Base-by-base conservation (phyloP, 2,888 invertebrate genomes). In the Archips xylosteana region DNA sequence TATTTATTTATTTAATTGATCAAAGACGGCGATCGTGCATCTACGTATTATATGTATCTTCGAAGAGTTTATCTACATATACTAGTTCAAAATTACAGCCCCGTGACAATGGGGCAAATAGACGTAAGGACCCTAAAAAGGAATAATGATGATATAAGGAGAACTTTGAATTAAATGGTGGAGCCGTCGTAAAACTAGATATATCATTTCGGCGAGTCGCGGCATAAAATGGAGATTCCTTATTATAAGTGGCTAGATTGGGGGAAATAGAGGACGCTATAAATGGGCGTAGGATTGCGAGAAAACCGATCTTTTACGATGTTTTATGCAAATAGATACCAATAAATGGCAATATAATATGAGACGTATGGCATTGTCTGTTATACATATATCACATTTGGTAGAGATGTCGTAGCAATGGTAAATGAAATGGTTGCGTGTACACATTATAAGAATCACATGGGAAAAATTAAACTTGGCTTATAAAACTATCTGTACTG, bases 151-250 rank as follows among this genome's bases (percentile, higher is more conserved):
- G 5, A 15, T 8, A 15, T 8, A 8, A 51, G 51, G 9, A 51
- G 6, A 51, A 15, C 9, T 15, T 9, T 8, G 15, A 51, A 51
- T 51, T 5, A 51, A 51, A 51, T 13, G 5, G 39, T 39, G 10
- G 15, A 15, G 65, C 51, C 5, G 54, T 66, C 57, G 36, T 66
- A 65, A 57, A 42, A 68, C 32, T 45, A 47, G 9, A 9, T 60
- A 57, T 45, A 60, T 68, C 59, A 60, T 59, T 61, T 62, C 15
- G 32, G 34, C 6, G 45, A 59, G 10, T 57, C 13, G 45, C 59
- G 45, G 15, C 36, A 59, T 68, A 47, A 47, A 68, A 45, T 15
- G 36, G 34, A 60, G 36, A 45, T 68, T 34, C 42, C 59, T 60
- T 60, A 47, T 47, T 60, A 32, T 60, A 34, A 59, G 68, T 60